Base-by-base conservation (phyloP, 2,113 vertebrate genomes). In the Microcebus tavaratra region DNA sequence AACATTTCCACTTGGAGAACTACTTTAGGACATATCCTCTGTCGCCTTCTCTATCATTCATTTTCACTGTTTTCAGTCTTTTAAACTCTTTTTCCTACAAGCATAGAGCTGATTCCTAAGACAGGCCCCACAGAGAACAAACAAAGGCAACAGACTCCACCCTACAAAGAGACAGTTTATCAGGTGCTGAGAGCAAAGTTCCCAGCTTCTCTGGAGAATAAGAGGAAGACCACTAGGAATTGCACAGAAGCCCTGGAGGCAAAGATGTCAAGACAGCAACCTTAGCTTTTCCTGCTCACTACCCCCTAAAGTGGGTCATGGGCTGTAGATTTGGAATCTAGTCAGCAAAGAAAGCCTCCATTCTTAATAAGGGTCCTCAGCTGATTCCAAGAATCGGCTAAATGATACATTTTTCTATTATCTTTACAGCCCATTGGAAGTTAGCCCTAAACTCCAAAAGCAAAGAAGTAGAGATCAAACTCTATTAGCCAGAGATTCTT, bases 161-260 rank as follows among this genome's bases (percentile, higher is more conserved):
- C 81, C 10, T 39, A 83, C 29, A 18, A 34, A 95, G 92, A 8
- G n/a, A 96, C 29, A 68, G 98, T 98, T 98, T 97, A 98, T 94
- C 97, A 92, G 87, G 81, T 84, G 72, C 73, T 85, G 61, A 96
- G 98, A 95, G 90, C 98, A 98, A 98, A 98, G 98, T 98, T 98
- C 98, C 83, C 76, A n/a, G 11, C 67, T 70, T 82, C 70, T 63
- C 86, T 39, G 63, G 79, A 88, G 95, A 89, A 75, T 11, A 14
- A 82, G n/a, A 73, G 39, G 75, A 95, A 53, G 53, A 39, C 75
- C 80, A 76, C 67, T 65, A 70, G 88, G 61, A 91, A 87, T 1
- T 76, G 53, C 87, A 79, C 42, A 82, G 65, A 6, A 89, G 68
- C 42, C 11, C 42, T 29, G n/a, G 90, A 2, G 7, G 76, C 93